Evolutionary conservation across 2,888 invertebrate genomes (phyloP), one percentile per base, ranked within the genome.

Genomic region (Liodrosophila aerea): DNA sequence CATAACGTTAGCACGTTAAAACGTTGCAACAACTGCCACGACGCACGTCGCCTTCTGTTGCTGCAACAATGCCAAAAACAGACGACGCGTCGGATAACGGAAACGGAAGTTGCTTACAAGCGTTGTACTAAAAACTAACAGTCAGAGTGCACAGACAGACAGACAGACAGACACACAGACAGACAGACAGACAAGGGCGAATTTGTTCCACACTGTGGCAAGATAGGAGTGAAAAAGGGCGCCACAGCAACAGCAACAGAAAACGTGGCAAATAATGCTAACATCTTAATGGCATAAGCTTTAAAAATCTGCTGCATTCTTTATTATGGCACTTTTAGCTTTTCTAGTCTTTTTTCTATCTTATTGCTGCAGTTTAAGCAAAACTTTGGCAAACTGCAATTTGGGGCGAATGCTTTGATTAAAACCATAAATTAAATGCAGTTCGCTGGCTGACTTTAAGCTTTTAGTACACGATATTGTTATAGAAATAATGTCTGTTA

Each of bases 101-200:
- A 78, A 78, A 69, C 85, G 85, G 85, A 80, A 81, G 69, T 81
- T 84, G 78, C 82, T 84, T 62, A 77, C 85, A 81, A 77, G 72
- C 67, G 57, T 80, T 43, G 41, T 61, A 59, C 67, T 63, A 62
- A 56, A 66, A 54, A 50, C 49, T 33, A 41, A 58, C 39, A 39
- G 39, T 11, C 13, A 61, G 58, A 45, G 49, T 43, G 36, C 53
- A 37, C 9, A 52, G 49, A 43, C 63, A 64, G 31, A n/a, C n/a
- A n/a, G n/a, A n/a, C n/a, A 50, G 40, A 46, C 56, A 44, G 47
- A 46, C 52, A 60, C 15, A 63, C 30, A 54, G 62, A 9, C 11
- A 37, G 18, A 13, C 18, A 30, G 7, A 53, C 29, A 16, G 34
- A 60, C 52, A 53, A 33, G 45, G 8, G 29, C 37, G 37, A 49